Percentiles rank a stretch among this genome's conserved stretches.
phyloP scores from a whole-genome alignment of 2,797 vertebrate species.

The Lerista edwardsae region DNA sequence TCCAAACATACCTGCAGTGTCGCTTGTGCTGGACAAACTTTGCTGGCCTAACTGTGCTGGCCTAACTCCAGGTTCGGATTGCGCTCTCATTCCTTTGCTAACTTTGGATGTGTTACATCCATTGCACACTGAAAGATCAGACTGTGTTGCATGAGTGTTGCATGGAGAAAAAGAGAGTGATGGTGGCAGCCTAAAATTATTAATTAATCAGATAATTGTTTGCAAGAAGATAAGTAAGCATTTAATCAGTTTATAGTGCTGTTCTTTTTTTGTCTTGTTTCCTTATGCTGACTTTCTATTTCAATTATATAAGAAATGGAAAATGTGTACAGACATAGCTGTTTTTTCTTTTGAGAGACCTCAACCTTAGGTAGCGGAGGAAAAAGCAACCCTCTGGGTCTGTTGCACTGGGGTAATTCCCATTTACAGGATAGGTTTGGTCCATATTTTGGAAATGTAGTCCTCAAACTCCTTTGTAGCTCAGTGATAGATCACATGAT shows the following conservation, averaged over 20 bases:
- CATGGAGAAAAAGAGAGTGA: neutral
- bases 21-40: too few relatives aligned
- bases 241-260: neutral
- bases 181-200: neutral
- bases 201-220: neutral
- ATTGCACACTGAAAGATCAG: neutral
- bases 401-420: neutral
- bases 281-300: neutral
- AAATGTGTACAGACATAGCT: neutral
- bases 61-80: too few relatives aligned
- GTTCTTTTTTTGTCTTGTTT: neutral
- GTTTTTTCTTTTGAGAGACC: neutral
- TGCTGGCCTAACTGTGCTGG: too few relatives aligned
- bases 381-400: neutral
- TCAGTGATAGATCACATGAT: too few relatives aligned
- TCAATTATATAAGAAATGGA: neutral
- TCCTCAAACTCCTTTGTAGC: neutral
- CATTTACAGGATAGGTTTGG: neutral
- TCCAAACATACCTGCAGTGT: too few relatives aligned
- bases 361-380: neutral
- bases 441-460: neutral
- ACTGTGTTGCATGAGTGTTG: neutral
- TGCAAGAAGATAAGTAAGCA: neutral
- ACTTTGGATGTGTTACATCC: neutral
- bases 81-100: neutral